Evolutionary conservation across 2,888 invertebrate species (phyloP), one percentile per base, ranked within the genome.

Genomic region (Torymus texanus): DNA sequence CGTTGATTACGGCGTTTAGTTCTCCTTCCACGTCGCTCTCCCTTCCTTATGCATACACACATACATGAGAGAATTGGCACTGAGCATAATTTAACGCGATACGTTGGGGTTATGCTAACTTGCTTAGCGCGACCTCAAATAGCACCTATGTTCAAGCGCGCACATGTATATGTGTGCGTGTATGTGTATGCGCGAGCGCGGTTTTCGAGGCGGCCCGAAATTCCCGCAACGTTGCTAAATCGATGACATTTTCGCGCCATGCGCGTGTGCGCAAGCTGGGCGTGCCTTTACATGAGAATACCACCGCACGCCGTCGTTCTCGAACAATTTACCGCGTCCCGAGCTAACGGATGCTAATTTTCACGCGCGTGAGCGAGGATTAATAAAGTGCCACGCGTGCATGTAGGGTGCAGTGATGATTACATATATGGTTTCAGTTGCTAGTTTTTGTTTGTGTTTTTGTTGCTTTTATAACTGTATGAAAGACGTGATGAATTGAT

Each of bases 51-150:
- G 81, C 79, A 59, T 73, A 75, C 67, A 68, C 63, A 50, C 65
- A 70, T 65, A 72, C 67, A 72, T 62, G 73, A 74, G 80, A 79
- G 67, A 76, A 84, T 85, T 86, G 84, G 84, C 87, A 86, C 86
- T 86, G 86, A 86, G 88, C 88, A 88, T 88, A 90, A 90, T 90
- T 89, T 89, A 89, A 88, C 89, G 86, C 87, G 89, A 89, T 90
- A 88, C 88, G 88, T 85, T 87, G 87, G 88, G 89, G 89, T 89
- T 87, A 88, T 88, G 88, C 89, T 90, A 90, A 90, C 88, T 88
- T 89, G 88, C 88, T 89, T 90, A 90, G 87, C 87, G 87, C 85
- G 88, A 90, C 90, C 89, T 89, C 90, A 89, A 89, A 87, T 87
- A 86, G 84, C n/a, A 66, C 65, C 73, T 56, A 70, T 55, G 74